Percentiles rank a stretch among this genome's conserved stretches.
phyloP scores from a whole-genome alignment of 2,113 vertebrate genomes.

The Pantherophis guttatus region DNA sequence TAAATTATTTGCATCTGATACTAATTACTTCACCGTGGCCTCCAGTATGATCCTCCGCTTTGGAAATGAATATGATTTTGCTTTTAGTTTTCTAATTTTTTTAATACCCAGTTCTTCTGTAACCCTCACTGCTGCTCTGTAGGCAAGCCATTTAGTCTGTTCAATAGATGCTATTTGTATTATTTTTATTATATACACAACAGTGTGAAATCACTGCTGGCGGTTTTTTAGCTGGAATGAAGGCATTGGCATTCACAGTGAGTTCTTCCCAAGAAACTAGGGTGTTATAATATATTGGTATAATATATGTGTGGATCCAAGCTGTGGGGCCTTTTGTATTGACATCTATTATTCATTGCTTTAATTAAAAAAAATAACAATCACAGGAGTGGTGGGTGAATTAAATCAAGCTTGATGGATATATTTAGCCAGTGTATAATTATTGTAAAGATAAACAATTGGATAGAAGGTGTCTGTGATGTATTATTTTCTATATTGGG shows the following conservation, averaged over 20 bases:
- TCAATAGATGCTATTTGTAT: neutral
- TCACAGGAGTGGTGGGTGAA: neutral
- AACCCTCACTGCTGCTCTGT: neutral
- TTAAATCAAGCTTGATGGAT: neutral
- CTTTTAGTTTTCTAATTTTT: neutral
- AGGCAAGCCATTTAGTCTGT: neutral
- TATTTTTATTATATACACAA: neutral
- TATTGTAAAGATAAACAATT: neutral
- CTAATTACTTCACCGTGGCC: neutral
- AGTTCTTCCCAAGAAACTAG: neutral
- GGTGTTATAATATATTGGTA: neutral
- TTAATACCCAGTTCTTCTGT: neutral
- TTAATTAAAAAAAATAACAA: neutral
- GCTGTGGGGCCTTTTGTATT: neutral
- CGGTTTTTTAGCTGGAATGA: neutral
- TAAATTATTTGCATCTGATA: neutral
- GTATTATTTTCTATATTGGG: neutral
- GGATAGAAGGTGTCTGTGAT: neutral
- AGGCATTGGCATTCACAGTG: neutral
- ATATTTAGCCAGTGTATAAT: neutral
- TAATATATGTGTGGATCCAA: neutral
- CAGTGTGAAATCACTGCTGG: neutral
- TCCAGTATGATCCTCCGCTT: neutral
- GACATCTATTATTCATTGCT: neutral
- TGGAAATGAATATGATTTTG: neutral